Evolutionary conservation across 2,888 invertebrate species (phyloP).

Genomic region (Helicoverpa assulta): DNA sequence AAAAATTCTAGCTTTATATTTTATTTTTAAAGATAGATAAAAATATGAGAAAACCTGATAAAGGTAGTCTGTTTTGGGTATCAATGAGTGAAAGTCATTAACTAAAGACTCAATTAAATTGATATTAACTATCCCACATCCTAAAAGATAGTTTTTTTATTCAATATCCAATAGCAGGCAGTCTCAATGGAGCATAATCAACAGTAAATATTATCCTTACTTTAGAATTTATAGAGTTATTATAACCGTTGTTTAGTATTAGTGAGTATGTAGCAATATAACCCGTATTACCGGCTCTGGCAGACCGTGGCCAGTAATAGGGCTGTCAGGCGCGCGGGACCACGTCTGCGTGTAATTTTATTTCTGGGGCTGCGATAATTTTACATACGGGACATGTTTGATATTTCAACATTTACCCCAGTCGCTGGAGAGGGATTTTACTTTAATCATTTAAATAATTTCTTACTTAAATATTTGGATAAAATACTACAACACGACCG

Average conservation of each 20-base stretch:
- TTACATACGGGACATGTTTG: conserved; percentile 64
- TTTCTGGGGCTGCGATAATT: conserved; percentile 67
- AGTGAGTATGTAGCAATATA: conserved; percentile 46
- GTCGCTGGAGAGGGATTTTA: conserved; percentile 47
- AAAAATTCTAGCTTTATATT: no score
- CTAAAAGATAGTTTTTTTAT: neutral
- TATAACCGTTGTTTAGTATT: conserved; percentile 42
- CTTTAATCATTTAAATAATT: conserved; percentile 33
- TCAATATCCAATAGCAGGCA: neutral
- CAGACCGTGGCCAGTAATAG: conserved; percentile 70
- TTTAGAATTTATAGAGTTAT: conserved; percentile 11
- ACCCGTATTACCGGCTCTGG: conserved; percentile 48
- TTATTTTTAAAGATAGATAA: no score
- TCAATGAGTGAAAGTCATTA: no score
- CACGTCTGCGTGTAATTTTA: conserved; percentile 71
- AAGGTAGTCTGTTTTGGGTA: no score
- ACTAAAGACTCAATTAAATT: no score
- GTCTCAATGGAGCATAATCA: neutral
- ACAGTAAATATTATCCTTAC: neutral
- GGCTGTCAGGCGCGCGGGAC: conserved; percentile 65
- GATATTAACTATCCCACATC: neutral
- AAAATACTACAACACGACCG: neutral
- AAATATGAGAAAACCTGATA: no score
- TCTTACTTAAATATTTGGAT: conserved; percentile 4
- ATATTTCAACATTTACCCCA: conserved; percentile 66